These are phyloP conservation scores for Callocephalon fimbriatum DNA, from an alignment of 2,113 vertebrate species.

Conservation along the genomic window DNA sequence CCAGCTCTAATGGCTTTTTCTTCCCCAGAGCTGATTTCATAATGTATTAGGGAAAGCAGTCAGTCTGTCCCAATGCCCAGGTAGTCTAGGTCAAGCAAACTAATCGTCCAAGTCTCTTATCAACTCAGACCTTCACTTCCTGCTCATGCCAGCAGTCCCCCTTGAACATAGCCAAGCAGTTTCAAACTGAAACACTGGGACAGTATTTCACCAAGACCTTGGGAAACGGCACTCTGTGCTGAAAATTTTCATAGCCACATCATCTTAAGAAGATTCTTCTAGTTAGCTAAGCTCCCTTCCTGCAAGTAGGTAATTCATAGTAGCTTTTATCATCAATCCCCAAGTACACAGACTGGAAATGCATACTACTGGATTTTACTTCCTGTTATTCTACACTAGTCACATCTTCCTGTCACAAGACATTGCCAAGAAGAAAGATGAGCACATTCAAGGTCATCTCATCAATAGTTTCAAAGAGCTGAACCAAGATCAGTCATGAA, in stretches of 20 bases:
- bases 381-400: background rate
- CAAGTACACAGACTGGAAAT: background rate
- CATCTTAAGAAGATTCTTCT: background rate
- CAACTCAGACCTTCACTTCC: background rate
- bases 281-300: background rate
- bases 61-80: background rate
- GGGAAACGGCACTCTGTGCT: background rate
- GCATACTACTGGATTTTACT: background rate
- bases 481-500: background rate
- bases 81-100: conserved; percentile 25
- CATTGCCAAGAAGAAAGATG: background rate
- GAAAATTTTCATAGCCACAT: background rate
- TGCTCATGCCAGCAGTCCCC: background rate
- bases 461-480: background rate
- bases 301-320: background rate
- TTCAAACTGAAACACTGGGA: background rate
- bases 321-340: background rate
- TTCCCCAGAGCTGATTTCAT: background rate
- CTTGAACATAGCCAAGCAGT: background rate
- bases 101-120: background rate
- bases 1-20: background rate
- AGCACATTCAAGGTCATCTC: background rate
- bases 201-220: background rate
- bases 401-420: background rate
- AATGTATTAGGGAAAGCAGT: background rate